Percentiles rank a stretch among this genome's conserved stretches.
phyloP scores from a whole-genome alignment of 2,797 vertebrate species.

The Sus cebifrons region DNA sequence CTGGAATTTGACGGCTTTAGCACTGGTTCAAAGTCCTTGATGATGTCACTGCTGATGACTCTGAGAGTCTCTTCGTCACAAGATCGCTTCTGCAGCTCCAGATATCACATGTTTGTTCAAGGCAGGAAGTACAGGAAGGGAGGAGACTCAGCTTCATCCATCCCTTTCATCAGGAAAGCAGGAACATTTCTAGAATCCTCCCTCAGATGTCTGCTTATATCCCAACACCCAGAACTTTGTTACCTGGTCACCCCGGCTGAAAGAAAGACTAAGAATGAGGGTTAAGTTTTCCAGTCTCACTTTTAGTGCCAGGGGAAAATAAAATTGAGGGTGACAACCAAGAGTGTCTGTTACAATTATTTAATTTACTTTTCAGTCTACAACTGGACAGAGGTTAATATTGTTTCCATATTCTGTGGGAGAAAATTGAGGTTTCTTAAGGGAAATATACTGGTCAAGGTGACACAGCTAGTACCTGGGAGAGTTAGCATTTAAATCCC shows the following conservation, averaged over 20 bases:
- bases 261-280: neutral
- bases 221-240: neutral
- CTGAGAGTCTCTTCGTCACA: neutral
- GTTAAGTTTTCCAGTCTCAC: neutral
- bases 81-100: neutral
- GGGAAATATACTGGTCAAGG: neutral
- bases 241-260: neutral
- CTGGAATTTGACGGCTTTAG: neutral
- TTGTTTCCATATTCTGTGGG: neutral
- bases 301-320: neutral
- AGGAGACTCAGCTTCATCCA: neutral
- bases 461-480: neutral
- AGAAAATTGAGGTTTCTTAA: neutral
- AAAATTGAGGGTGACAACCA: neutral
- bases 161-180: neutral
- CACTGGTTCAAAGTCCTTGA: neutral
- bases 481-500: neutral
- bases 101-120: neutral
- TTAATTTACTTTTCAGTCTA: neutral
- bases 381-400: neutral
- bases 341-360: neutral
- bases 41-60: too few relatives aligned
- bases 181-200: neutral
- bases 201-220: neutral
- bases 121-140: neutral